Percentiles rank a stretch among this genome's conserved stretches.
Evolutionary conservation across 2,888 invertebrate species (phyloP).

Genomic region (Amblyjoppa fuscipennis): DNA sequence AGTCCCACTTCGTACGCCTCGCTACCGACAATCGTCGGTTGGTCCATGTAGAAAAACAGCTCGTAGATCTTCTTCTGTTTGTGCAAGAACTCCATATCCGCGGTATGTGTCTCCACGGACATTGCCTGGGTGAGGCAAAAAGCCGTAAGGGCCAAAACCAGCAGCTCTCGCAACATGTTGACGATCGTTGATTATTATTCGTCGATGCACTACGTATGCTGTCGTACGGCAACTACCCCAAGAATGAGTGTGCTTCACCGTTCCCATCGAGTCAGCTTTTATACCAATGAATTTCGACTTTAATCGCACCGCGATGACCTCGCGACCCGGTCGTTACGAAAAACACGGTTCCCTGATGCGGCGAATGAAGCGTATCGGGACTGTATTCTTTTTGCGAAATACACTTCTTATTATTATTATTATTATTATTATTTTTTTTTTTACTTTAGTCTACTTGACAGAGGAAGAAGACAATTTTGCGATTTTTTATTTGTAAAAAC

Average conservation of each 20-base stretch:
- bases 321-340: slow-evolving; percentile 56
- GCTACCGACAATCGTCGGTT: slow-evolving; percentile 76
- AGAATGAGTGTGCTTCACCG: slow-evolving; percentile 69
- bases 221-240: slow-evolving; percentile 65
- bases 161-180: slow-evolving; percentile 76
- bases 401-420: neutral
- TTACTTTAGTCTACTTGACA: neutral
- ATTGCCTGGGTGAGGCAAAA: slow-evolving; percentile 75
- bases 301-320: slow-evolving; percentile 74
- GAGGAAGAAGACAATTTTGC: too few relatives aligned
- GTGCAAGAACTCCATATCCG: slow-evolving; percentile 82
- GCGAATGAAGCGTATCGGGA: slow-evolving; percentile 21
- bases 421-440: neutral
- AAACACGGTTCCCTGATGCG: slow-evolving; percentile 7
- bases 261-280: slow-evolving; percentile 71
- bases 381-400: neutral
- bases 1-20: slow-evolving; percentile 80
- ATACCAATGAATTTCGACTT: slow-evolving; percentile 72
- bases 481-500: too few relatives aligned
- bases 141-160: slow-evolving; percentile 76
- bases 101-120: slow-evolving; percentile 73
- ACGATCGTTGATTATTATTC: slow-evolving; percentile 33
- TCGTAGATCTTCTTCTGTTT: slow-evolving; percentile 83
- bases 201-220: slow-evolving; percentile 36
- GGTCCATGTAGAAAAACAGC: slow-evolving; percentile 80